These are phyloP conservation scores for Plestiodon gilberti DNA, from an alignment of 2,113 vertebrate species.

Conservation along the genomic window DNA sequence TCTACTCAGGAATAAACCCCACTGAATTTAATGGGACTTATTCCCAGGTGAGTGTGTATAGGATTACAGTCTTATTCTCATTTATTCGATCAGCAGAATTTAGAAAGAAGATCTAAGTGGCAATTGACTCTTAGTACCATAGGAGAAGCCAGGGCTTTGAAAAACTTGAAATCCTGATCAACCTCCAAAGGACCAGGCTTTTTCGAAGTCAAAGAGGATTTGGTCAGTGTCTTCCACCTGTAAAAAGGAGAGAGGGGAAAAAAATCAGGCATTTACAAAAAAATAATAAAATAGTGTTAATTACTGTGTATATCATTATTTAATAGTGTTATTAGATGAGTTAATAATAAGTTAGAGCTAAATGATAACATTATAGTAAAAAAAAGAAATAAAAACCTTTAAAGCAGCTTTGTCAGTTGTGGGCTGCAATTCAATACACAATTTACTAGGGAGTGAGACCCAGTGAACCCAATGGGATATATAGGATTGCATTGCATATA, in stretches of 20 bases:
- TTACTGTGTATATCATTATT: not conserved
- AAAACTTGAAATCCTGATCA: conserved; percentile 71
- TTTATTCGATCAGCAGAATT: not conserved
- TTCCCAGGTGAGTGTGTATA: no score
- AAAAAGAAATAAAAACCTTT: not conserved
- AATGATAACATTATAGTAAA: not conserved
- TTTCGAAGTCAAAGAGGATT: conserved; percentile 52
- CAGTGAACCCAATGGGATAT: not conserved
- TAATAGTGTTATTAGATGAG: not conserved
- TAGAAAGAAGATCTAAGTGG: conserved; percentile 10
- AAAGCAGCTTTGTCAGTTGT: not conserved
- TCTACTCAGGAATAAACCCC: no score
- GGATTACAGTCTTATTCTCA: not conserved
- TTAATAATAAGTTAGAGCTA: conserved; percentile 36
- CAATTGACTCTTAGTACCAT: conserved; percentile 61
- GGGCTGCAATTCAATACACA: not conserved
- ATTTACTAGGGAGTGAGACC: not conserved
- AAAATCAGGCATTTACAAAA: not conserved
- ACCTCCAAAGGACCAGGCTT: conserved; percentile 33
- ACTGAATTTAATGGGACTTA: no score
- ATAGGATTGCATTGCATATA: not conserved
- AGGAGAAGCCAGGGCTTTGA: conserved; percentile 73
- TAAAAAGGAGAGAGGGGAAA: conserved; percentile 23
- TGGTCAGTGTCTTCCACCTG: conserved; percentile 68
- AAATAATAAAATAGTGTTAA: not conserved